phyloP scores from a whole-genome alignment of 2,113 vertebrate genomes.

The Psilopsiagon aurifrons region DNA sequence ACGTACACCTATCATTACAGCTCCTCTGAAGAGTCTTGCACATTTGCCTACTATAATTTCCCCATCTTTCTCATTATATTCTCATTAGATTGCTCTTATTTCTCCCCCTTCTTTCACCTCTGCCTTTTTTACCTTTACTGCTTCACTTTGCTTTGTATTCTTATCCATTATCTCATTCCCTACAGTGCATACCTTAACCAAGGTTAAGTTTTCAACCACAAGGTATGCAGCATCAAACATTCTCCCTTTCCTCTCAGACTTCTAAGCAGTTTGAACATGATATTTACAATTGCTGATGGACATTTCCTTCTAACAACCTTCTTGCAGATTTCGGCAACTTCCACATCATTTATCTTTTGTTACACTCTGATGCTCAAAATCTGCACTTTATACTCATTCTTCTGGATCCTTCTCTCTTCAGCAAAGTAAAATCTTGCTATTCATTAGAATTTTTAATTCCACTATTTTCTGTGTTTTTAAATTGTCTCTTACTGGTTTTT shows the following conservation, averaged over 20 bases:
- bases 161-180: not conserved
- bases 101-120: not conserved
- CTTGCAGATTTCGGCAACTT: not conserved
- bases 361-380: not conserved
- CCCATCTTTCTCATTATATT: not conserved
- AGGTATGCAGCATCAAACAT: not conserved
- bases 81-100: not conserved
- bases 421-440: not conserved
- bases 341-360: not conserved
- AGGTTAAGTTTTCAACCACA: not conserved
- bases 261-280: not conserved
- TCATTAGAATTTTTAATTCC: not conserved
- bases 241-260: not conserved
- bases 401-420: not conserved
- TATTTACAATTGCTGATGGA: not conserved
- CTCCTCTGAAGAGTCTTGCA: not conserved
- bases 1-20: slow-evolving; percentile 4
- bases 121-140: not conserved
- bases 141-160: not conserved
- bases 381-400: not conserved
- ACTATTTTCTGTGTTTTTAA: not conserved
- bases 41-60: not conserved
- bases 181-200: not conserved
- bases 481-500: not conserved
- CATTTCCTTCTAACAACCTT: not conserved